Evolutionary conservation across 1,140 invertebrate species (phyloP), one percentile per base, ranked within the genome.

Genomic region (Sycobia sp.): DNA sequence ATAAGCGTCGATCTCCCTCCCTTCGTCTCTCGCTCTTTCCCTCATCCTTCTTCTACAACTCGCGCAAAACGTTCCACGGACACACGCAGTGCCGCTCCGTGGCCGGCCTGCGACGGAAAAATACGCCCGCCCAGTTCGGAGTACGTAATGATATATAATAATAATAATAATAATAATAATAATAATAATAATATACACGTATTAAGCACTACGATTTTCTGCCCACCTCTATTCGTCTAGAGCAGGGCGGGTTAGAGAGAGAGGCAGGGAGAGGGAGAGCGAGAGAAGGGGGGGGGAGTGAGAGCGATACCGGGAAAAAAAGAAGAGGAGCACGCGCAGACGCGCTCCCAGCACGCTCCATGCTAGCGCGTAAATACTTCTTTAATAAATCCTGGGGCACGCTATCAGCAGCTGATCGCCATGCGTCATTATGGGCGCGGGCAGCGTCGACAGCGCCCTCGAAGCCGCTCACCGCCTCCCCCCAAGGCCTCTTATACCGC

Each of bases 341-440:
- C 9, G 38, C 0, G 11, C n/a, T 58, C 51, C 27, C 23, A 14
- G 7, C 55, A 44, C 56, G n/a, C n/a, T n/a, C n/a, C n/a, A n/a
- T n/a, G n/a, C n/a, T n/a, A n/a, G n/a, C n/a, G n/a, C n/a, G 65
- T 65, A 69, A 69, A 71, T 70, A 68, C 66, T 57, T 73, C 68
- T 67, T 76, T 75, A 76, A 78, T 76, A 76, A 75, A 76, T 77
- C 71, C 66, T 70, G 50, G 50, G 50, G 50, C 50, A 32, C 66
- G 72, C 70, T 75, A 78, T 79, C 75, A 77, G 71, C 74, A 75
- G 73, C 70, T 72, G 73, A 79, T 78, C 71, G 74, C 73, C 58
- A 76, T 79, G 69, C 69, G 69, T 79, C 77, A 77, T 75, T 69
- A 10, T n/a, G 9, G 22, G 49, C 36, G 16, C 16, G 60, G 64